Evolutionary conservation across 1,140 invertebrate genomes (phyloP), one percentile per base, ranked within the genome.

Genomic region (Helicorthomorpha holstii): DNA sequence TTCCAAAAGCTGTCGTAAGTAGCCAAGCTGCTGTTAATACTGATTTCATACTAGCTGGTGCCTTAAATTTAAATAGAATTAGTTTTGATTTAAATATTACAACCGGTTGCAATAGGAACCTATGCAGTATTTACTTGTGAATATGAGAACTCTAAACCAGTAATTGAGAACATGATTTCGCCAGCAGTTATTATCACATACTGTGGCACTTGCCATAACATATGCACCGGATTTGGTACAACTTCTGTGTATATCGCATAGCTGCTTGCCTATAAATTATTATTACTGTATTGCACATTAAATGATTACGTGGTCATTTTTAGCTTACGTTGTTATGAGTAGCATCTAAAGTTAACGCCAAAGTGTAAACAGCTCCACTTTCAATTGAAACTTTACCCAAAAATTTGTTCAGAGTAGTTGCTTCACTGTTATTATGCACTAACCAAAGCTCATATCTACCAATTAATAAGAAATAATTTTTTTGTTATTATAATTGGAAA

Each of bases 111-210:
- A 23, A 49, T 24, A 23, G 3, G 47, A 21, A 43, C 14, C 50
- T 58, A 52, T 1, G 3, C n/a, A n/a, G 4, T 47, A 34, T 23
- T 60, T 62, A 77, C 76, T 70, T 81, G 76, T 26, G 75, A 74
- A 64, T 93, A 96, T 0, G 87, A 85, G 68, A 95, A 95, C 59
- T 91, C 83, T 10, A 93, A 71, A 10, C 90, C 91, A 0, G 88
- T 94, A 16, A 95, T 77, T 0, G 84, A 87, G 64, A 93, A 93
- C 71, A 95, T 78, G 24, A 95, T 73, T 68, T 83, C 85, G 3
- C 76, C 89, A 54, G 81, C 71, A 0, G 89, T 92, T 54, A 94
- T 81, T 1, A 91, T 66, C 23, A 91, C 65, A 62, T 91, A 90
- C 63, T 93, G 89, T 0, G 89, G 87, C 16, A 93, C 63, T 55